These are phyloP conservation scores for Lichenostomus cassidix DNA, from an alignment of 2,113 vertebrate species.

Conservation along the genomic window DNA sequence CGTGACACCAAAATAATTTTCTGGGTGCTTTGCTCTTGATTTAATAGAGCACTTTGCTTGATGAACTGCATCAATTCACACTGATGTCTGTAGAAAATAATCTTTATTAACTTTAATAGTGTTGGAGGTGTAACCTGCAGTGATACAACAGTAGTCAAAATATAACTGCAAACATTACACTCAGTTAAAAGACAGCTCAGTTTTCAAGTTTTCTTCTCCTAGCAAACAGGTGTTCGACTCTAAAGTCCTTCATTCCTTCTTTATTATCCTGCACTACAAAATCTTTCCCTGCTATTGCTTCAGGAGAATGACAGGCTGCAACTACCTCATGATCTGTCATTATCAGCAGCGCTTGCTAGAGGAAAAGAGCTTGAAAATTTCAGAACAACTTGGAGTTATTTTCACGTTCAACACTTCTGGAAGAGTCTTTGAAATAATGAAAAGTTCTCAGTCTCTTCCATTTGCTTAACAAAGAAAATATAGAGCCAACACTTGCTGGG, in stretches of 20 bases:
- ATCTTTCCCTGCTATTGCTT: neutral
- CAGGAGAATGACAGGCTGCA: neutral
- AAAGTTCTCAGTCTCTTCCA: neutral
- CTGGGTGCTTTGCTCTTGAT: neutral
- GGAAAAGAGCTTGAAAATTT: neutral
- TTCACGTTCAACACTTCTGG: neutral
- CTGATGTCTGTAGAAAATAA: neutral
- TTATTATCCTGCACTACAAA: neutral
- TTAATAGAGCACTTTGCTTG: neutral
- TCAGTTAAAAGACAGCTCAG: neutral
- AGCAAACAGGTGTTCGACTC: neutral
- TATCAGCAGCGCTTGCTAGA: neutral
- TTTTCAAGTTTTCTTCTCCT: neutral
- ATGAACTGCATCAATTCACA: neutral
- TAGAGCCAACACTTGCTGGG: neutral
- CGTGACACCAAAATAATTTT: neutral
- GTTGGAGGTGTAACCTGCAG: neutral
- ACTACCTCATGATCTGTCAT: neutral
- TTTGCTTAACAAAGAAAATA: neutral
- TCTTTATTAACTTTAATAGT: neutral
- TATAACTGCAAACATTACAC: neutral
- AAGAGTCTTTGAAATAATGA: neutral
- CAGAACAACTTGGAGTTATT: neutral
- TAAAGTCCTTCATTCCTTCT: neutral
- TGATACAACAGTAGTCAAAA: neutral